Evolutionary conservation across 1,140 invertebrate genomes (phyloP).

Genomic region (Wasmannia auropunctata): DNA sequence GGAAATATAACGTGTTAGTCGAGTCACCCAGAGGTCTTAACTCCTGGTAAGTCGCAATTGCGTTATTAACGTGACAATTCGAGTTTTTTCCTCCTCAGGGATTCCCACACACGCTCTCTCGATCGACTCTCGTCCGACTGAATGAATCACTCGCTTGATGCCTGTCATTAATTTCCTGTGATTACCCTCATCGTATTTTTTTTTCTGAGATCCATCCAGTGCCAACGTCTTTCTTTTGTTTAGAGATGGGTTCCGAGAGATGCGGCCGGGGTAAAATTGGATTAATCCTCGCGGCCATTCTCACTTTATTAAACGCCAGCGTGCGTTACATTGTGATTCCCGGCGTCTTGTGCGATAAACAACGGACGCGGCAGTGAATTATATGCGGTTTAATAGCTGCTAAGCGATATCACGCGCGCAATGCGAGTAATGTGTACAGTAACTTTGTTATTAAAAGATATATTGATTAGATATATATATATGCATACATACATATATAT

Average conservation of each 20-base stretch:
- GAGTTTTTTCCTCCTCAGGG: background rate
- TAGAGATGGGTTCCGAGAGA: background rate
- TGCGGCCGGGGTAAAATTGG: background rate
- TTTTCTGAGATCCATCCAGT: background rate
- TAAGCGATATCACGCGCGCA: background rate
- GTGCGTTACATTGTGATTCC: background rate
- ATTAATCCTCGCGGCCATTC: background rate
- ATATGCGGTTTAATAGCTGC: slow-evolving; percentile 22
- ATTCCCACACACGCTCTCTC: background rate
- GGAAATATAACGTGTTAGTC: slow-evolving; percentile 43
- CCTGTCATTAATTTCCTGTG: background rate
- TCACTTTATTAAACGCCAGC: slow-evolving; percentile 19
- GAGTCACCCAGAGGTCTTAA: background rate
- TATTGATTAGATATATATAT: background rate
- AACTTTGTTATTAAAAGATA: background rate
- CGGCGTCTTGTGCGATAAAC: slow-evolving; percentile 1
- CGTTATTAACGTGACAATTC: background rate
- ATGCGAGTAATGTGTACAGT: background rate
- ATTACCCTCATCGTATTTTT: background rate
- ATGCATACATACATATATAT: too few species aligned
- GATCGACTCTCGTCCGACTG: background rate
- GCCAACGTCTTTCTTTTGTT: background rate
- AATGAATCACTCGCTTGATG: slow-evolving; percentile 2
- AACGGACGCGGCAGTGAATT: background rate
- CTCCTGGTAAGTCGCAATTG: slow-evolving; percentile 22